Base-by-base conservation (phyloP, 2,113 vertebrate genomes). In the Thunnus maccoyii region DNA sequence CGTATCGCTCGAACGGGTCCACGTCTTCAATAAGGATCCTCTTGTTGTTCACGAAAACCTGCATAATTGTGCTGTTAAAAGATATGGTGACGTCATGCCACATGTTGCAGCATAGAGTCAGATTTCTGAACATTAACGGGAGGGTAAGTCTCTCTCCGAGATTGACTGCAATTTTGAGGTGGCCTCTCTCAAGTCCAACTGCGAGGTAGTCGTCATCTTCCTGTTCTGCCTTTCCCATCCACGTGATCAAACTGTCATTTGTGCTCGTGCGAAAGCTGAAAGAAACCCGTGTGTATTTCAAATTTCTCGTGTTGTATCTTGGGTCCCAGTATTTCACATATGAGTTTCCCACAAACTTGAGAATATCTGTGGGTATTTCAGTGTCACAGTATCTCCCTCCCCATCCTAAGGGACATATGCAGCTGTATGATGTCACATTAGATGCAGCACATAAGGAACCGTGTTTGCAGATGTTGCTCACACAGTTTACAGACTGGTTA, bases 151-250 rank as follows among this genome's bases (percentile, higher is more conserved):
- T 95, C 85, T 96, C 95, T 41, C 97, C 96, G 3, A 98, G 95
- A 56, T 96, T 97, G n/a, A 97, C 87, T 0, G 92, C 94, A 20
- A 97, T 73, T 91, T 96, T 98, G n/a, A 98, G 86, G 32, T 82
- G 84, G 15, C 94, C 92, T 2, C 88, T 85, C 62, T 94, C 81
- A 18, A 98, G 90, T 15, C 97, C 97, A 3, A 96, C 87, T 5
- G 95, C 95, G 54, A 98, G 95, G 86, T 97, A 96, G 77, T 97
- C 96, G 5, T 96, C 94, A 8, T 96, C 96, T 84, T 97, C 95
- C 2, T 96, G 90, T 67, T 95, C 93, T 6, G 93, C 95, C 78
- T 89, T 95, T 12, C 96, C 97, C 94, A 96, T 92, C 97, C 97
- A 97, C 76, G 90, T 25, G 32, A 97, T 91, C 91, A 98, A 82